These are phyloP conservation scores for Podarcis lilfordi DNA, from an alignment of 2,797 vertebrate genomes.

Conservation along the genomic window DNA sequence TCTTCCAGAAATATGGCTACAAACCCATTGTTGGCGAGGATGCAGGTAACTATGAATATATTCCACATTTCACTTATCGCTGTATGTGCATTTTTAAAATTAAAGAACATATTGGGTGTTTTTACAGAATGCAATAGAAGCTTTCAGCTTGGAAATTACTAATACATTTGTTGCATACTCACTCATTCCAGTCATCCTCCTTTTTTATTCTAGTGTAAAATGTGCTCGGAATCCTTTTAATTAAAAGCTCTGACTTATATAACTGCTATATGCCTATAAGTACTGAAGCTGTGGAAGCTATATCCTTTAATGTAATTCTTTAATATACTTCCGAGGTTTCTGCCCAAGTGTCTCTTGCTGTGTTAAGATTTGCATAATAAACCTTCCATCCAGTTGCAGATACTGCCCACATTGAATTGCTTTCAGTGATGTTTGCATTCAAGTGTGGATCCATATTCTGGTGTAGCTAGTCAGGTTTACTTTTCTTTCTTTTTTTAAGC, in stretches of 20 bases:
- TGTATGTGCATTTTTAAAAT: neutral
- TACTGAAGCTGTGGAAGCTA: neutral
- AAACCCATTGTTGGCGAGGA: constrained; percentile 65
- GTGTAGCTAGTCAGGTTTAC: neutral
- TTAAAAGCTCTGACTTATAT: neutral
- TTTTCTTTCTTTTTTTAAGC: too few relatives aligned
- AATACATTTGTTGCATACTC: neutral
- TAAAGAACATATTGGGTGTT: neutral
- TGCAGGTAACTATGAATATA: constrained; percentile 72
- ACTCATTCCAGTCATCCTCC: neutral
- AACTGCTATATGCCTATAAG: neutral
- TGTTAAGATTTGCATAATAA: neutral
- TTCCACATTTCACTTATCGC: neutral
- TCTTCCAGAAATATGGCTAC: constrained; percentile 89
- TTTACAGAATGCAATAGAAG: neutral
- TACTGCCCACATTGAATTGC: neutral
- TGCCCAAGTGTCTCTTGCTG: neutral
- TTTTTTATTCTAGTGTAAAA: neutral
- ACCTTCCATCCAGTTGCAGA: neutral
- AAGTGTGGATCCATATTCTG: neutral
- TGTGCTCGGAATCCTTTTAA: neutral
- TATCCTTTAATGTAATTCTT: neutral
- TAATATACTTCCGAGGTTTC: neutral
- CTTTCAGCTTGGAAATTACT: neutral
- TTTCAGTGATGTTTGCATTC: neutral